Evolutionary conservation across 2,113 vertebrate genomes (phyloP), one percentile per base, ranked within the genome.

Genomic region (Myotis brandtii): DNA sequence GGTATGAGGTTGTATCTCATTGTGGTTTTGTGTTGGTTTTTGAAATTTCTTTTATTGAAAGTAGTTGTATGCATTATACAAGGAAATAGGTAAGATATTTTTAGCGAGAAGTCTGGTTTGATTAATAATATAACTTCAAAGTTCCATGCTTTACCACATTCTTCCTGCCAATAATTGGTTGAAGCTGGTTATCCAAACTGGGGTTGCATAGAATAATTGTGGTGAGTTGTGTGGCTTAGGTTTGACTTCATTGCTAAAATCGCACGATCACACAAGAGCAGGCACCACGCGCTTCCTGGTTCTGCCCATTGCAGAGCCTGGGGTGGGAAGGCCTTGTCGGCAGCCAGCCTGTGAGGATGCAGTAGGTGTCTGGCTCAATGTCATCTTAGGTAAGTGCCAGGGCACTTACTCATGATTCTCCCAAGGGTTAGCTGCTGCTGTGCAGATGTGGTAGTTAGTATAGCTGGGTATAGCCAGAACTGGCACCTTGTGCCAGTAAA

Each of bases 21-120:
- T 80, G 59, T 67, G 40, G n/a, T 86, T 89, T 70, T 89, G 25
- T 80, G 25, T 52, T 87, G 64, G 73, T 40, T 91, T 91, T 77
- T 69, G 20, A 84, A 32, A 50, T 92, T 70, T 87, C 56, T 80
- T 72, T 86, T 52, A 79, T 16, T 77, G 48, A 50, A 93, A 69
- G 9, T 48, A 34, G 43, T 64, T 72, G 4, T 48, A 59, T 18
- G 93, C 17, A 9, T 88, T 72, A 46, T 75, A 54, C 5, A 21
- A 32, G 14, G 43, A 91, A 88, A 59, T 43, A 59, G 62, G 52
- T 79, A 73, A 76, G 40, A 52, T 56, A 30, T n/a, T 48, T 77
- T 92, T 83, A 67, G 48, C 64, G 9, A 4, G 67, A 67, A 46
- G 23, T 3, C 50, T 75, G 3, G 6, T 76, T 17, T 54, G 16